Evolutionary conservation across 2,113 vertebrate species (phyloP).

Genomic region (Seriola dumerili): DNA sequence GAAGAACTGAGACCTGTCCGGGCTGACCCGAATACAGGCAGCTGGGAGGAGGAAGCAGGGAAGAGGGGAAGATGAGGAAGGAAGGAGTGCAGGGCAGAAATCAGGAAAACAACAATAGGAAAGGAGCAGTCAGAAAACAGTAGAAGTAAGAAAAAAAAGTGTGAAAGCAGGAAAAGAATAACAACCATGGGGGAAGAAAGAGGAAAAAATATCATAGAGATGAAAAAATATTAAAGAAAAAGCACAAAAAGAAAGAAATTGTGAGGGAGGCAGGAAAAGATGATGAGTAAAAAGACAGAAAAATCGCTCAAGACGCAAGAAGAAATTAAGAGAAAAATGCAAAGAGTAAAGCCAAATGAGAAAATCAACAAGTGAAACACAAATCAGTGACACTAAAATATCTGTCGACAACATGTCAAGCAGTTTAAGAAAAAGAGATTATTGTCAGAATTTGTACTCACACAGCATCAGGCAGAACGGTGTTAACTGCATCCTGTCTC

Average conservation of each 20-base stretch:
- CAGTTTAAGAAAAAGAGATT: not conserved
- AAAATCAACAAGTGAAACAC: not conserved
- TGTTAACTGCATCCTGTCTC: slow-evolving; percentile 60
- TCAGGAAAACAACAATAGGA: rapidly evolving
- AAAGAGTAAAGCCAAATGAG: too few species aligned
- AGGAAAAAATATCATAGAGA: too few species aligned
- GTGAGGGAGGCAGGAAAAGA: not conserved
- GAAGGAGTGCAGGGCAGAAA: too few species aligned
- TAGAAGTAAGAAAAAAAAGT: not conserved
- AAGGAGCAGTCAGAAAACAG: too few species aligned
- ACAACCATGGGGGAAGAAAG: not conserved
- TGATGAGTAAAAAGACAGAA: not conserved
- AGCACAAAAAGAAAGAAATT: not conserved
- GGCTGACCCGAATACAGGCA: slow-evolving; percentile 56
- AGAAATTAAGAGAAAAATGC: too few species aligned
- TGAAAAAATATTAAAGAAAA: not conserved
- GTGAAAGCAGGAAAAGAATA: not conserved
- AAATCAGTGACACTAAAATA: not conserved
- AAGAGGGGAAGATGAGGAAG: not conserved
- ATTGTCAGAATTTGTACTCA: slow-evolving; percentile 43
- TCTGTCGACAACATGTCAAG: not conserved
- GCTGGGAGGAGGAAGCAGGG: not conserved
- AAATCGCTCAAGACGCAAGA: too few species aligned
- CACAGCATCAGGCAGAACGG: slow-evolving; percentile 54
- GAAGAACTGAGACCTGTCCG: slow-evolving; percentile 60